Evolutionary conservation across 1,140 invertebrate genomes (phyloP), one percentile per base, ranked within the genome.

Genomic region (Drosophila virilis): DNA sequence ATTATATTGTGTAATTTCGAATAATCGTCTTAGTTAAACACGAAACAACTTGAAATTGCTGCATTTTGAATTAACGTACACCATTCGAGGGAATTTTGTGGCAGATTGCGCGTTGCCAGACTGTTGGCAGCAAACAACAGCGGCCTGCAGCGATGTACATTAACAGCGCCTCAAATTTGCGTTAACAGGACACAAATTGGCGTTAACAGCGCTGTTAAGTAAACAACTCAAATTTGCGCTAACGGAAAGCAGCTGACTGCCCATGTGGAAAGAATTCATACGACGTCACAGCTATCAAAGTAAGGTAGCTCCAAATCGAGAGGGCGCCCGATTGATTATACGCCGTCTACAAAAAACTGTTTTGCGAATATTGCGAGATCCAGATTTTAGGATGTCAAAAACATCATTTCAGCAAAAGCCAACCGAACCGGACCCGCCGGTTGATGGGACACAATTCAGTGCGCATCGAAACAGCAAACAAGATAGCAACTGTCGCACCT

Each of bases 401-500:
- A 52, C 80, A 35, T 22, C 71, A 40, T 72, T 61, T 70, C 71
- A 62, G 48, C 80, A 67, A 35, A n/a, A 67, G n/a, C 22, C 54
- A 52, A 13, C 59, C 1, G 59, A 65, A 10, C 50, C 60, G 33
- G 54, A 70, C 2, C 54, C 62, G 1, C 58, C 46, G 8, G 48
- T 52, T 1, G 68, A 81, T 28, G 58, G 67, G 10, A 35, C 66
- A 0, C 35, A 73, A 43, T 83, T 69, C 8, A 74, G 40, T 4
- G 54, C 65, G 7, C 45, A 57, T 8, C 67, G 74, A 33, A 67
- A 15, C 46, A 6, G 38, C n/a, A 91, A 90, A 40, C 81, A 66
- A 32, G 90, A 92, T 55, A 90, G 57, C 42, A 92, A 92, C 45
- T 96, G 96, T 77, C 94, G 95, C 76, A 94, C 95, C 0, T 96